Evolutionary conservation across 2,113 vertebrate species (phyloP).

Genomic region (Emydocephalus ijimae): DNA sequence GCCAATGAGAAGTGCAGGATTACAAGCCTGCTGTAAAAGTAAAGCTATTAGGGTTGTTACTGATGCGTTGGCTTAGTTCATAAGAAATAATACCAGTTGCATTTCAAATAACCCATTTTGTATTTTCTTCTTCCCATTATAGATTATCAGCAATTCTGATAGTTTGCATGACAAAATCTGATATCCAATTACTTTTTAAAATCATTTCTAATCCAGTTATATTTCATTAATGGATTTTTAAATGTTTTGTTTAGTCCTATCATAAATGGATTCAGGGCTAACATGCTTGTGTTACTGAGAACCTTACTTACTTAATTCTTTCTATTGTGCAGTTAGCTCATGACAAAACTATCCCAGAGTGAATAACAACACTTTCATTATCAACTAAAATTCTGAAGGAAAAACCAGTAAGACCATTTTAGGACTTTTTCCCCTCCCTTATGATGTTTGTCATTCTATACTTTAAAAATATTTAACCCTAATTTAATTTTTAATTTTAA

Average conservation of each 20-base stretch:
- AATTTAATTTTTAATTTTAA: not conserved
- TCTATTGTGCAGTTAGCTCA: not conserved
- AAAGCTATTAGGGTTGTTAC: too few species aligned
- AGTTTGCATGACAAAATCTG: not conserved
- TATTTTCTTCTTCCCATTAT: conserved; percentile 33
- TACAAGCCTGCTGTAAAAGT: too few species aligned
- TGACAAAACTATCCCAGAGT: not conserved
- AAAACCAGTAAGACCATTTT: not conserved
- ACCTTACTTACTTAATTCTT: not conserved
- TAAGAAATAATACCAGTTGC: conserved; percentile 4
- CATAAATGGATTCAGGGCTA: not conserved
- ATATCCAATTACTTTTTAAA: conserved; percentile 15
- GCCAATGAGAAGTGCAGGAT: too few species aligned
- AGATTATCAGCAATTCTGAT: conserved; percentile 13
- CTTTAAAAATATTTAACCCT: not conserved
- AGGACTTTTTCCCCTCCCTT: not conserved
- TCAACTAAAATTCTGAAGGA: not conserved
- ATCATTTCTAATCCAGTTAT: conserved; percentile 5
- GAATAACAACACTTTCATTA: not conserved
- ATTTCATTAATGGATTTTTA: conserved; percentile 19
- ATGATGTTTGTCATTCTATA: not conserved
- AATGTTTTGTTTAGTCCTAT: not conserved
- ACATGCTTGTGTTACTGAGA: not conserved
- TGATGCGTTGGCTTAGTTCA: too few species aligned
- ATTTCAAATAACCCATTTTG: conserved; percentile 36